Evolutionary conservation across 2,113 vertebrate species (phyloP), one percentile per base, ranked within the genome.

Genomic region (Hippocampus zosterae): DNA sequence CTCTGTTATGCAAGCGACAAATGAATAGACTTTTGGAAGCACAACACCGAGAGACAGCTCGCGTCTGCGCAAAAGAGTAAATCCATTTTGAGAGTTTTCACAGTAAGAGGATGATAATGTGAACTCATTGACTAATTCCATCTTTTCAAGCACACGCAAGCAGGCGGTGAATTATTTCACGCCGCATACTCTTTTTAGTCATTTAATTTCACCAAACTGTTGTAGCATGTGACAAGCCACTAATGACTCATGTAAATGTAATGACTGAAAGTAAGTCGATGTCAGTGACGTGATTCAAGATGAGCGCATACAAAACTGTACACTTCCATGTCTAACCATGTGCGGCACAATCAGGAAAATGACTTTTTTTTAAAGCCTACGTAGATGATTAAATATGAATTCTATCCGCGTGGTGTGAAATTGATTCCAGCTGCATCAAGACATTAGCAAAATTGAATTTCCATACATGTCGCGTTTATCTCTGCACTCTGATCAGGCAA

Each of bases 191-290:
- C 57, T 18, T 1, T 1, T 70, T 52, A 76, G 77, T 75, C 67
- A 66, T 69, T 76, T 67, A 75, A 72, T 78, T 77, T 73, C 44
- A 60, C 27, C 57, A 18, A 60, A 60, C 16, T 69, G 75, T 77
- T 79, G 64, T 67, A 74, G 55, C 63, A 68, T 59, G 63, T 84
- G 76, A 77, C 83, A 79, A 59, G 63, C 74, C 44, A 37, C 69
- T 75, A 73, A 85, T 80, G 80, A 72, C 74, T 76, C 67, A 80
- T 83, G 74, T 71, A 80, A 73, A 60, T 84, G 70, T 80, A 80
- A 81, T 86, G 63, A 81, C 63, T 76, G 63, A 55, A 55, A 55
- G 52, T n/a, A 55, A 55, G 21, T 55, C 9, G 19, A 60, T 37
- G 27, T 68, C n/a, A 56, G 75, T 67, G 44, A 57, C 46, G 67